phyloP scores from a whole-genome alignment of 2,797 vertebrate species.

The Parauchenoglanis punctatus region DNA sequence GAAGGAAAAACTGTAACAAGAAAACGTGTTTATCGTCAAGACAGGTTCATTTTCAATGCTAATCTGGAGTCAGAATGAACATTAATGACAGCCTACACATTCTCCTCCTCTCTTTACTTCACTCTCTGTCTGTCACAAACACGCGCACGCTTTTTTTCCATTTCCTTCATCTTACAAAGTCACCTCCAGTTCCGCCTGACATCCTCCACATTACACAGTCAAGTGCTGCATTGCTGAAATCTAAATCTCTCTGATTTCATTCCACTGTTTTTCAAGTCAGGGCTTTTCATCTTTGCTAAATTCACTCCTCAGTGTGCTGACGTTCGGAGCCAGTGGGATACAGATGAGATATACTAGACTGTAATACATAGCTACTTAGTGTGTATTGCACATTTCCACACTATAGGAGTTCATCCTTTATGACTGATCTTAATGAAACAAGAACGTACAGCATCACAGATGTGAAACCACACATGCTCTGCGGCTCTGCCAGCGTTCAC shows the following conservation, averaged over 20 bases:
- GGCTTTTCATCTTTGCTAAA: not conserved
- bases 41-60: not conserved
- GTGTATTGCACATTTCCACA: not conserved
- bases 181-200: not conserved
- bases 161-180: not conserved
- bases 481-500: not conserved
- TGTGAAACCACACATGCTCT: not conserved
- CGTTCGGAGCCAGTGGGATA: not conserved
- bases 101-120: not conserved
- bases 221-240: not conserved
- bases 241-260: not conserved
- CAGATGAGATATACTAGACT: not conserved
- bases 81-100: not conserved
- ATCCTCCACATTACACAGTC: not conserved
- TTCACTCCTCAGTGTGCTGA: not conserved
- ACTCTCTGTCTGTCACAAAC: not conserved
- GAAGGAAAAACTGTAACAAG: no score
- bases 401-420: not conserved
- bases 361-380: not conserved
- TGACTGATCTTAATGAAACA: not conserved
- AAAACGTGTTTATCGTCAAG: not conserved
- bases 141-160: conserved; percentile 1
- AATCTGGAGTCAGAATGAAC: not conserved
- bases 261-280: not conserved
- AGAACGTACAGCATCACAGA: not conserved